Conservation (phyloP, 2,113 vertebrate genomes). For the Eolophus roseicapilla region DNA sequence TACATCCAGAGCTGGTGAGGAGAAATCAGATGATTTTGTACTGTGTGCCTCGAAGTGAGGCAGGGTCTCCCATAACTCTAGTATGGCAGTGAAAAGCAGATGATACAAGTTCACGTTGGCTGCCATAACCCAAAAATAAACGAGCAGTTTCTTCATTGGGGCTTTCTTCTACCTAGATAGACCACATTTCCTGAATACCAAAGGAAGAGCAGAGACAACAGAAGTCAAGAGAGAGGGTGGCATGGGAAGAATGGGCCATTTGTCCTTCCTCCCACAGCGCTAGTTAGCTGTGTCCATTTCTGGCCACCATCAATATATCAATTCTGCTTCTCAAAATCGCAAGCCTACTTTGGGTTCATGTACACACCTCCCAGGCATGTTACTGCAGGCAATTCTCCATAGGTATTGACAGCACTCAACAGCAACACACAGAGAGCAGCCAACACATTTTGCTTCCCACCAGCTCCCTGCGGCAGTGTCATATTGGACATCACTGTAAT, state of each 20-base stretch:
- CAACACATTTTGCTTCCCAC: slow-evolving; percentile 60
- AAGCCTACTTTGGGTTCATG: slow-evolving; percentile 31
- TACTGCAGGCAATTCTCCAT: slow-evolving; percentile 73
- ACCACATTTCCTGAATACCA: rapidly evolving
- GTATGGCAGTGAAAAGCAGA: neutral
- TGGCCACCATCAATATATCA: slow-evolving; percentile 43
- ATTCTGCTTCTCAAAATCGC: slow-evolving; percentile 50
- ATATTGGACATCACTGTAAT: slow-evolving; percentile 71
- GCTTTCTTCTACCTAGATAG: neutral
- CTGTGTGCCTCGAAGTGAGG: neutral
- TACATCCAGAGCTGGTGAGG: neutral
- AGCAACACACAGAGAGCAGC: slow-evolving; percentile 78
- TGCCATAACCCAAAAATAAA: neutral
- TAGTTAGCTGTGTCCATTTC: neutral
- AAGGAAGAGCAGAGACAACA: neutral
- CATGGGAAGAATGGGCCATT: neutral
- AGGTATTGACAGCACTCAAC: slow-evolving; percentile 80
- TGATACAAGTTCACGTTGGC: neutral
- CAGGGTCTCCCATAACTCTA: neutral
- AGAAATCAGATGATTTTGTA: neutral
- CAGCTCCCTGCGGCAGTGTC: slow-evolving; percentile 70
- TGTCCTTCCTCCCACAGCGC: neutral
- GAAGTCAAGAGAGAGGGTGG: neutral
- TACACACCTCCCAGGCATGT: slow-evolving; percentile 57
- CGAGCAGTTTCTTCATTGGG: neutral